Percentiles rank a stretch among this genome's conserved stretches.
phyloP scores from a whole-genome alignment of 2,797 vertebrate genomes.

The Poeciliopsis presidionis region DNA sequence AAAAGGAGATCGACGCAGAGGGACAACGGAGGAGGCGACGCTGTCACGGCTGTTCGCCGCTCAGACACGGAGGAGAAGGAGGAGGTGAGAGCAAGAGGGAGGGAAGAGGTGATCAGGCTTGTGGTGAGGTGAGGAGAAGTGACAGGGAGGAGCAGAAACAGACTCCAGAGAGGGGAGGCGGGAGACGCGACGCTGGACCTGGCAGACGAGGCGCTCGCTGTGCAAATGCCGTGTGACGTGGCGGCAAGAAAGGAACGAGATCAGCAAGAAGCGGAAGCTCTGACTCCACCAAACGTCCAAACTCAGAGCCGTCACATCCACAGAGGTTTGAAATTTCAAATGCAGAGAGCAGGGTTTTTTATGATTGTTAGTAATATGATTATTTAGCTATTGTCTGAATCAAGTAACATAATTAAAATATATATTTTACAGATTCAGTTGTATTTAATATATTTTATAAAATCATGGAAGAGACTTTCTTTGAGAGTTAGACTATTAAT shows the following conservation, averaged over 20 bases:
- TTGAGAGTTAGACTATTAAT: not conserved
- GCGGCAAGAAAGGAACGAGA: not conserved
- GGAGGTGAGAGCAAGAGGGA: slow-evolving; percentile 36
- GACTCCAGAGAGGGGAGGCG: not conserved
- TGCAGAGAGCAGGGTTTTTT: not conserved
- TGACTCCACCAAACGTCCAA: not conserved
- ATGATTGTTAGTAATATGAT: too few relatives aligned
- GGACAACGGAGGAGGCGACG: slow-evolving; percentile 19
- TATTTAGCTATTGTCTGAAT: not conserved
- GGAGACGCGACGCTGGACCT: not conserved
- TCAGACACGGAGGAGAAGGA: slow-evolving; percentile 17
- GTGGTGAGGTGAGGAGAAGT: slow-evolving; percentile 15
- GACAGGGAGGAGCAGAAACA: not conserved
- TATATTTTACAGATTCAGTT: not conserved
- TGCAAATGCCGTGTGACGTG: not conserved
- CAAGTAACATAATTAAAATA: not conserved
- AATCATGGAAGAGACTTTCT: not conserved
- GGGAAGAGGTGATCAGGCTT: slow-evolving; percentile 19
- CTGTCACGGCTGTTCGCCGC: slow-evolving; percentile 32
- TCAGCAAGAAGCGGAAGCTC: slow-evolving; percentile 4
- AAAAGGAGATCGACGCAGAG: slow-evolving; percentile 7
- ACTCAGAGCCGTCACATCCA: not conserved
- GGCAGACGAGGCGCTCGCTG: not conserved
- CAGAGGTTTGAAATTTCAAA: not conserved
- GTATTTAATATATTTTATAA: too few relatives aligned